Evolutionary conservation across 2,113 vertebrate species (phyloP).

Genomic region (Speoplatyrhinus poulsoni): DNA sequence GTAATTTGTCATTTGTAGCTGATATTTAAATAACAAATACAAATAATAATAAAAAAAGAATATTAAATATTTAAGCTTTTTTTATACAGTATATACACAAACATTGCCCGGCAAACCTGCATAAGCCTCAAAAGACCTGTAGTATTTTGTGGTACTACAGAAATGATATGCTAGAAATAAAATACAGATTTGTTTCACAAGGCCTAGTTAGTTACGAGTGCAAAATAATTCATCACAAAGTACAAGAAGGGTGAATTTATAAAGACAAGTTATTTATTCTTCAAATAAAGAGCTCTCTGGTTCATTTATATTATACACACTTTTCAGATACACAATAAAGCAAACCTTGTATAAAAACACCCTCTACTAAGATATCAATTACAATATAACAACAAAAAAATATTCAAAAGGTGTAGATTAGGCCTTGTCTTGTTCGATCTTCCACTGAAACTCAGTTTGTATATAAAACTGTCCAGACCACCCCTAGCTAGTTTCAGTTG

Average conservation of each 20-base stretch:
- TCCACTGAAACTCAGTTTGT: neutral
- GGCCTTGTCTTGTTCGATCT: neutral
- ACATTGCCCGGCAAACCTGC: neutral
- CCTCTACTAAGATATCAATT: neutral
- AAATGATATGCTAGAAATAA: too few species aligned
- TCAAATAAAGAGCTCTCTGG: conserved; percentile 26
- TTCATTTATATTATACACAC: conserved; percentile 34
- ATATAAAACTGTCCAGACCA: neutral
- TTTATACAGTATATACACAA: neutral
- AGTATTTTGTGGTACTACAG: too few species aligned
- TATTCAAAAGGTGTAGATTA: conserved; percentile 23
- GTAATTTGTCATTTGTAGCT: too few species aligned
- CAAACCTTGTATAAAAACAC: conserved; percentile 21
- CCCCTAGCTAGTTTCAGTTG: neutral
- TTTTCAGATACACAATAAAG: conserved; percentile 45
- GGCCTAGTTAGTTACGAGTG: too few species aligned
- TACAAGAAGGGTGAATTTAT: neutral
- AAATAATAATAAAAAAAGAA: neutral
- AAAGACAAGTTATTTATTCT: conserved; percentile 4
- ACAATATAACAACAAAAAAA: conserved; percentile 36
- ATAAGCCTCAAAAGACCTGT: neutral
- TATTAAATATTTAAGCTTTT: neutral
- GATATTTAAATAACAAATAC: too few species aligned
- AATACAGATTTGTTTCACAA: too few species aligned
- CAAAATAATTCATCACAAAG: neutral